These are phyloP conservation scores for Prinia subflava DNA, from an alignment of 2,113 vertebrate species.

Conservation along the genomic window DNA sequence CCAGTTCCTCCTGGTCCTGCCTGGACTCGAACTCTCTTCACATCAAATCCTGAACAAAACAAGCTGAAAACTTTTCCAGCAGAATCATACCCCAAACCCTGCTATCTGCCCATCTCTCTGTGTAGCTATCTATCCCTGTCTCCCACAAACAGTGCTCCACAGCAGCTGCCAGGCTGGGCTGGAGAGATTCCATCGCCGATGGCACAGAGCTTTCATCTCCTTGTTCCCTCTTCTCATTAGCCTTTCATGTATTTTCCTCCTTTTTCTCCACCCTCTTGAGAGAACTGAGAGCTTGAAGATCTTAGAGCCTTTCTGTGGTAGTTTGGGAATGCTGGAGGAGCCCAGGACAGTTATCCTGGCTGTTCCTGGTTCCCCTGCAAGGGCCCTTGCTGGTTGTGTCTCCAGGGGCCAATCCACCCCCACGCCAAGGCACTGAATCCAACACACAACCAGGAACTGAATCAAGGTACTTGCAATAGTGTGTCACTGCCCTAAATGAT, in stretches of 20 bases:
- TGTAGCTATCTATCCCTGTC: neutral
- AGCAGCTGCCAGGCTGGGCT: constrained; percentile 45
- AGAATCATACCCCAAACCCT: neutral
- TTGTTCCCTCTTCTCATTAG: constrained; percentile 29
- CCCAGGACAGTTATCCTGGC: neutral
- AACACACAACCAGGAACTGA: neutral
- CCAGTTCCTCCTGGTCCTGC: neutral
- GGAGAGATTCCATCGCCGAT: constrained; percentile 28
- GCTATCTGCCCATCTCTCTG: neutral
- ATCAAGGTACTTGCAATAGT: neutral
- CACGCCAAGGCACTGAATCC: neutral
- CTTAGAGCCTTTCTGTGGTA: neutral
- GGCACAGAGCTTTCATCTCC: constrained; percentile 56
- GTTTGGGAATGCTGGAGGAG: neutral
- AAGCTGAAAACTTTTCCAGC: neutral
- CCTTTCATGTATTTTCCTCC: constrained; percentile 42
- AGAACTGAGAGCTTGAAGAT: neutral
- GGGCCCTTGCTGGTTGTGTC: neutral
- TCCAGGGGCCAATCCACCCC: neutral
- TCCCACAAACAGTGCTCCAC: constrained; percentile 27
- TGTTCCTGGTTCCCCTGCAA: neutral
- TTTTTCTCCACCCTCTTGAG: constrained; percentile 5
- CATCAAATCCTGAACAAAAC: neutral
- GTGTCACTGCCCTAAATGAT: neutral
- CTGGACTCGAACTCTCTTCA: neutral